Percentiles rank a stretch among this genome's conserved stretches.
phyloP scores from a whole-genome alignment of 2,113 vertebrate species.

The Spermophilus dauricus region DNA sequence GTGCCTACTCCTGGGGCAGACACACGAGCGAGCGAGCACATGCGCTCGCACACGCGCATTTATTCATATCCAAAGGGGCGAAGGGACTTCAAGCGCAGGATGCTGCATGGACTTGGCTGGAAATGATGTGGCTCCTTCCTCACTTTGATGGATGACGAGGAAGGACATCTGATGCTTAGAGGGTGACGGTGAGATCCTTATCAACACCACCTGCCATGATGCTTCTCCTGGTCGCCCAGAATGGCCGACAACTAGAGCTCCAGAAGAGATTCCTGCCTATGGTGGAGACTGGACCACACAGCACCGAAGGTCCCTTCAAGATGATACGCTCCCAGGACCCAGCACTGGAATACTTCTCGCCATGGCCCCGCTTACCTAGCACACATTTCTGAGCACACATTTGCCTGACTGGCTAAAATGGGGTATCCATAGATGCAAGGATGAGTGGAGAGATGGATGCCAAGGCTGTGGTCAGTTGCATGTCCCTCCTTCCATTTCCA shows the following conservation, averaged over 20 bases:
- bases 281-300: not conserved
- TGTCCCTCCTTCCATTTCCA: not conserved
- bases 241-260: not conserved
- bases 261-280: not conserved
- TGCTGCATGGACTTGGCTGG: conserved; percentile 67
- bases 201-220: no score
- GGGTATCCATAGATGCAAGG: not conserved
- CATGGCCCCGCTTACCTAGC: not conserved
- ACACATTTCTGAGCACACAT: not conserved
- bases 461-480: not conserved
- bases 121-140: not conserved
- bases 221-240: not conserved
- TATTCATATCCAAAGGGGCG: conserved; percentile 21
- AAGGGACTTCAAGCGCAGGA: conserved; percentile 74
- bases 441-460: not conserved
- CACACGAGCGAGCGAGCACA: not conserved
- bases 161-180: not conserved
- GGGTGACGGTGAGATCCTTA: not conserved
- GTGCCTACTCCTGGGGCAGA: not conserved
- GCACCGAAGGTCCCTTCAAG: not conserved
- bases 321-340: not conserved
- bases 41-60: not conserved
- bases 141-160: conserved; percentile 42
- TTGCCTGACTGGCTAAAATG: not conserved
- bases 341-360: not conserved